These are phyloP conservation scores for Ephialtes manifestator DNA, from an alignment of 2,888 invertebrate genomes.

Conservation along the genomic window DNA sequence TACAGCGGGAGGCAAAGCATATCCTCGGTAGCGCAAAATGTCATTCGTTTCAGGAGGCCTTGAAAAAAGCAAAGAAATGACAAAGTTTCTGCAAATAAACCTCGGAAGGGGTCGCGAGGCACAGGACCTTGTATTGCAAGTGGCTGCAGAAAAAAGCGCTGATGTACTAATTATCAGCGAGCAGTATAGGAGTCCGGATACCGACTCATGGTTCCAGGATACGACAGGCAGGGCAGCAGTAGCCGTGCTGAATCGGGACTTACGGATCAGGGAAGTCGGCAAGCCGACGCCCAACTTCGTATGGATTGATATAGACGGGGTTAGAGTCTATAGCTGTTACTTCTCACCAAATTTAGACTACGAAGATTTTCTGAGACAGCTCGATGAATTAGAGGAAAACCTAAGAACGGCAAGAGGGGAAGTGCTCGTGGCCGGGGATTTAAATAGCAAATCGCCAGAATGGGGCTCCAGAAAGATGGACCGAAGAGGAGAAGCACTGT, in stretches of 20 bases:
- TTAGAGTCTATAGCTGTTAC: no score
- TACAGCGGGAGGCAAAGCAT: conserved; percentile 33
- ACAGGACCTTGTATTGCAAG: conserved; percentile 46
- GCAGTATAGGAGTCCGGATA: background rate
- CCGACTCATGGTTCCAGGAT: background rate
- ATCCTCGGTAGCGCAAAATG: conserved; percentile 58
- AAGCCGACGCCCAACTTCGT: no score
- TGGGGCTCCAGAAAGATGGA: no score
- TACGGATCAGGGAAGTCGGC: background rate
- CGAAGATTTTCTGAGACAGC: no score
- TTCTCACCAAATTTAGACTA: no score
- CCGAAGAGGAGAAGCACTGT: no score
- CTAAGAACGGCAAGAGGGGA: no score
- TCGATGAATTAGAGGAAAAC: no score
- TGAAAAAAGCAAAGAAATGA: conserved; percentile 46
- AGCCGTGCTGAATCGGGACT: background rate
- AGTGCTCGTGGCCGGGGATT: background rate
- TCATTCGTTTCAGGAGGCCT: conserved; percentile 54
- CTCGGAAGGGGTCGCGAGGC: conserved; percentile 56
- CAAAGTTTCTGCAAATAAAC: conserved; percentile 69
- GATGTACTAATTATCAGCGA: conserved; percentile 8
- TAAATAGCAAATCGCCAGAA: no score
- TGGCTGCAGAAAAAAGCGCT: conserved; percentile 7
- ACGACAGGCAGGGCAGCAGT: background rate
- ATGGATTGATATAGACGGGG: no score